Conservation (phyloP, 2,113 vertebrate species). For the Solea solea region DNA sequence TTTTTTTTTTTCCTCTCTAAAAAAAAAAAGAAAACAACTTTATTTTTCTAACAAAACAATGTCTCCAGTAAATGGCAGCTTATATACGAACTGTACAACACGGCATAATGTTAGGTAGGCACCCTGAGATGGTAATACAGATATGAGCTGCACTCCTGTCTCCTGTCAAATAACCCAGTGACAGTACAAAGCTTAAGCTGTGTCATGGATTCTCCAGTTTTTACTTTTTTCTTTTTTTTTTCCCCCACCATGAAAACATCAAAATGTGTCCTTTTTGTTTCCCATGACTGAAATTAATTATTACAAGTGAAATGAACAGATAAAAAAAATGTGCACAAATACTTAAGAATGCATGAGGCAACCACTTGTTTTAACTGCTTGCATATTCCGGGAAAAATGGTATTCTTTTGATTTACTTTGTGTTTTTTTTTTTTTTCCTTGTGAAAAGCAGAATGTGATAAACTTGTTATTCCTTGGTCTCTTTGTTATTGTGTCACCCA, state of each 20-base stretch:
- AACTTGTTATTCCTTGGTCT: no score
- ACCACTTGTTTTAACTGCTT: no score
- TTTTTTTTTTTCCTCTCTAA: neutral
- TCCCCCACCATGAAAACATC: slow-evolving; percentile 47
- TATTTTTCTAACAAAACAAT: slow-evolving; percentile 7
- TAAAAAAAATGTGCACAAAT: neutral
- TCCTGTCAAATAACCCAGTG: slow-evolving; percentile 9
- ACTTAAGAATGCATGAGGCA: no score
- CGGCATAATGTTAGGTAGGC: slow-evolving; percentile 55
- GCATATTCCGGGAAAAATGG: no score
- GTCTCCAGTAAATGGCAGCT: slow-evolving; percentile 55
- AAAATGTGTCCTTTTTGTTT: slow-evolving; percentile 22
- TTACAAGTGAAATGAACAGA: slow-evolving; percentile 25
- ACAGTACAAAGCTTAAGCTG: slow-evolving; percentile 4
- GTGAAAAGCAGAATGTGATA: no score
- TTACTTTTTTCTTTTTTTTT: slow-evolving; percentile 10
- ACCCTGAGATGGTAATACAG: slow-evolving; percentile 74
- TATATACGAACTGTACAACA: slow-evolving; percentile 36
- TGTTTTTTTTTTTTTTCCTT: no score
- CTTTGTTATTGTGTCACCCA: no score
- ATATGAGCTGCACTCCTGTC: slow-evolving; percentile 48
- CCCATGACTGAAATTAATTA: neutral
- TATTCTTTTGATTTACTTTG: no score
- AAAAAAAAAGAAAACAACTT: neutral
- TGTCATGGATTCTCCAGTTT: neutral